A percentile compares a stretch with the other conserved stretches of the same genome.
Conservation (phyloP, 1,140 invertebrate species). For the Cotesia vestalis region DNA sequence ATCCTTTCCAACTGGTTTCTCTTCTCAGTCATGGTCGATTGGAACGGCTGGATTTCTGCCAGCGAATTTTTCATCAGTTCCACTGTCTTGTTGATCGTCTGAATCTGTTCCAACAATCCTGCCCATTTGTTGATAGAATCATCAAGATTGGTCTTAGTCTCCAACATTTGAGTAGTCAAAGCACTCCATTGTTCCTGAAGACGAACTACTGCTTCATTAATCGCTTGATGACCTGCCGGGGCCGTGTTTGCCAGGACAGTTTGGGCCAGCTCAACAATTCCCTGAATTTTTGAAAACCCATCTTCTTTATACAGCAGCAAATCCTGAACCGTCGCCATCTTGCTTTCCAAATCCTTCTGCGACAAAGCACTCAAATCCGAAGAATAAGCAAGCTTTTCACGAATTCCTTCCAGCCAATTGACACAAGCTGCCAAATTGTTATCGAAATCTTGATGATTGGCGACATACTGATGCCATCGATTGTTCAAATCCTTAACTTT, state of each 20-base stretch:
- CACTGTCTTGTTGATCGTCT: slow-evolving; percentile 83
- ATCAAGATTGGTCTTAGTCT: slow-evolving; percentile 87
- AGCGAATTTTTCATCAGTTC: slow-evolving; percentile 78
- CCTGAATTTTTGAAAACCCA: slow-evolving; percentile 86
- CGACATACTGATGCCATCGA: slow-evolving; percentile 92
- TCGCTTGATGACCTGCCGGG: slow-evolving; percentile 83
- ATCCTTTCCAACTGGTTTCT: slow-evolving; percentile 84
- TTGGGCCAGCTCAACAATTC: slow-evolving; percentile 87
- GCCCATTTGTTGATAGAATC: slow-evolving; percentile 91
- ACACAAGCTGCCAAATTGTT: slow-evolving; percentile 81
- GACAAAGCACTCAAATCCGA: slow-evolving; percentile 81
- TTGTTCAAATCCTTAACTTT: slow-evolving; percentile 91
- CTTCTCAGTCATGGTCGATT: slow-evolving; percentile 86
- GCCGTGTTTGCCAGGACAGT: slow-evolving; percentile 93
- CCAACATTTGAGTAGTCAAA: slow-evolving; percentile 86
- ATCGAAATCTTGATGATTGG: slow-evolving; percentile 88
- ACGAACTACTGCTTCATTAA: slow-evolving; percentile 83
- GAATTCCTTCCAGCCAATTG: slow-evolving; percentile 86
- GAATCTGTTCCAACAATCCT: slow-evolving; percentile 86
- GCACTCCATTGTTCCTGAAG: slow-evolving; percentile 91
- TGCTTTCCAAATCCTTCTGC: slow-evolving; percentile 86
- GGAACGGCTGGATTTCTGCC: slow-evolving; percentile 77
- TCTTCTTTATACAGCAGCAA: slow-evolving; percentile 89
- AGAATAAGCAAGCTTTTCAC: slow-evolving; percentile 85
- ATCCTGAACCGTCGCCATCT: slow-evolving; percentile 86